Evolutionary conservation across 1,140 invertebrate genomes (phyloP).

Genomic region (Kradibia gibbosae): DNA sequence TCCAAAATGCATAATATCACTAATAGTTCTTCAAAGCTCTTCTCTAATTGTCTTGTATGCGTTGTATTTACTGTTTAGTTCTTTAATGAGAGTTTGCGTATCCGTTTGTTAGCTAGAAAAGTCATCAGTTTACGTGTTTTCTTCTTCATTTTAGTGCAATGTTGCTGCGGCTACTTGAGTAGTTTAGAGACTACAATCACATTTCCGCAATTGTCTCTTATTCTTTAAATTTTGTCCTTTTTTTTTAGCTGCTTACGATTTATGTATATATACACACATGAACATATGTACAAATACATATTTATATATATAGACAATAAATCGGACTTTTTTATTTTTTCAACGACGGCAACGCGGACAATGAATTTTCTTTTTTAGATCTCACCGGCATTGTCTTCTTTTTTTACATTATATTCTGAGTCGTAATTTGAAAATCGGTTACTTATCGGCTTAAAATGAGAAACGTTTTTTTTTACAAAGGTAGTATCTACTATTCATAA

Average conservation of each 20-base stretch:
- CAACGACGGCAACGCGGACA: not conserved
- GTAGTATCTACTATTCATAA: slow-evolving; percentile 39
- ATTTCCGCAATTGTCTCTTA: not conserved
- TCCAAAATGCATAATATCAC: slow-evolving; percentile 17
- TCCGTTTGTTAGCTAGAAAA: slow-evolving; percentile 44
- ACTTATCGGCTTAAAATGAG: slow-evolving; percentile 20
- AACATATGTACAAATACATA: not conserved
- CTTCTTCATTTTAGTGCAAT: slow-evolving; percentile 39
- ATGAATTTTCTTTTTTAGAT: slow-evolving; percentile 32
- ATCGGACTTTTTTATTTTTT: slow-evolving; percentile 32
- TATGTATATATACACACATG: not conserved
- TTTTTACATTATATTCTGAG: slow-evolving; percentile 23
- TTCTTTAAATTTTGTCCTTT: not conserved
- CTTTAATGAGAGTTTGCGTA: not conserved
- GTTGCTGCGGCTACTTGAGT: slow-evolving; percentile 18
- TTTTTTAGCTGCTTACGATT: too few relatives aligned
- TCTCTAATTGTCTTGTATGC: not conserved
- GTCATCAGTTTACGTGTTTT: slow-evolving; percentile 39
- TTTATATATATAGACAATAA: not conserved
- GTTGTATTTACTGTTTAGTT: slow-evolving; percentile 9
- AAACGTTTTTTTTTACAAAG: slow-evolving; percentile 7
- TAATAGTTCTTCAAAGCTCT: not conserved
- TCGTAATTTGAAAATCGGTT: slow-evolving; percentile 44
- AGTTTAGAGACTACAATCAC: slow-evolving; percentile 5
- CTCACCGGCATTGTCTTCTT: not conserved